A percentile compares a stretch with the other conserved stretches of the same genome.
phyloP scores from a whole-genome alignment of 2,888 invertebrate genomes.

The Sialis lutaria region DNA sequence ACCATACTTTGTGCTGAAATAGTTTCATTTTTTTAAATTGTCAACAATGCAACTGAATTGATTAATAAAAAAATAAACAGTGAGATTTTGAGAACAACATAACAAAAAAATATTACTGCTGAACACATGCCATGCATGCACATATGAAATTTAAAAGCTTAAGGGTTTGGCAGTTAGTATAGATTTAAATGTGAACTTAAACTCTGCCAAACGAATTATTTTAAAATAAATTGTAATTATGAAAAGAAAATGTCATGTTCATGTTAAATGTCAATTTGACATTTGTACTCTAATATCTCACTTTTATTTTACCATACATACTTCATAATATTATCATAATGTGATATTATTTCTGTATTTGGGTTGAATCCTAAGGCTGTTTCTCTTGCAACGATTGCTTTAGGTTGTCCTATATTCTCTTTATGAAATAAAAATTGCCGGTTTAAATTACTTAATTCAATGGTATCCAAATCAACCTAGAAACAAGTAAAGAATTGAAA shows the following conservation, averaged over 20 bases:
- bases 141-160: too few relatives aligned
- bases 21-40: constrained; percentile 9
- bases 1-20: constrained; percentile 69
- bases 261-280: too few relatives aligned
- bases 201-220: too few relatives aligned
- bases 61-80: neutral
- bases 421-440: constrained; percentile 97
- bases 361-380: constrained; percentile 81
- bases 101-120: neutral
- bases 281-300: too few relatives aligned
- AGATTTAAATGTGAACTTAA: too few relatives aligned
- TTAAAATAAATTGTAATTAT: too few relatives aligned
- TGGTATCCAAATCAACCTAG: constrained; percentile 98
- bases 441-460: constrained; percentile 97
- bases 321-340: constrained; percentile 89
- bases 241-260: too few relatives aligned
- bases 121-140: too few relatives aligned
- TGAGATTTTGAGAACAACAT: neutral
- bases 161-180: too few relatives aligned
- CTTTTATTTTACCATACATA: constrained; percentile 26
- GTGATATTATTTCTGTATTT: constrained; percentile 69
- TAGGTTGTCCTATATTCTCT: constrained; percentile 95
- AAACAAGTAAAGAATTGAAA: constrained; percentile 20
- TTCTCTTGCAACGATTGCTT: constrained; percentile 81
- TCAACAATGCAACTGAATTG: constrained; percentile 1